These are phyloP conservation scores for Chrysotoxum bicinctum DNA, from an alignment of 2,888 invertebrate species.

Conservation along the genomic window DNA sequence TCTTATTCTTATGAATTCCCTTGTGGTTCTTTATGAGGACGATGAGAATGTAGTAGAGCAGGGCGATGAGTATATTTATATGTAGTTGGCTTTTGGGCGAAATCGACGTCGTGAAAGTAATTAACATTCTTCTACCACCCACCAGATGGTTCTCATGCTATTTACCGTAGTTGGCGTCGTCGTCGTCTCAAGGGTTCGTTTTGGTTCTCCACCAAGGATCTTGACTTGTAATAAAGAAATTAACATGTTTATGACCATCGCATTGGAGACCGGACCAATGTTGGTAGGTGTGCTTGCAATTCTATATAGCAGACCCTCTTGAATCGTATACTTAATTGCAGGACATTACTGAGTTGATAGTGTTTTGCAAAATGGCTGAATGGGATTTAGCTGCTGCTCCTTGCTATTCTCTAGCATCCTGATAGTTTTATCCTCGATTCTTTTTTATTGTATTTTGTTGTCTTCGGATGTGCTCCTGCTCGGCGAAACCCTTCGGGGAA, in stretches of 20 bases:
- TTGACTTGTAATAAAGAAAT: constrained; percentile 71
- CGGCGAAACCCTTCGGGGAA: constrained; percentile 44
- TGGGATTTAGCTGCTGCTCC: constrained; percentile 33
- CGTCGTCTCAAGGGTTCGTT: constrained; percentile 63
- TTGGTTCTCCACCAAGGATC: constrained; percentile 64
- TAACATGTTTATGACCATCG: constrained; percentile 72
- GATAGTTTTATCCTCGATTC: constrained; percentile 24
- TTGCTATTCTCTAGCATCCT: constrained; percentile 9
- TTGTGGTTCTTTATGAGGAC: constrained; percentile 3
- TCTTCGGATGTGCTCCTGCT: neutral
- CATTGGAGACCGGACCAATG: constrained; percentile 37
- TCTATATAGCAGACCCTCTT: constrained; percentile 30
- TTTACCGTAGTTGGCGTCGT: neutral
- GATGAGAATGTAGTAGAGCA: neutral
- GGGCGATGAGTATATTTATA: neutral
- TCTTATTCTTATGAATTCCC: constrained; percentile 40
- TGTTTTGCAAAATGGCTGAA: constrained; percentile 39
- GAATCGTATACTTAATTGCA: constrained; percentile 71
- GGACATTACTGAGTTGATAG: constrained; percentile 71
- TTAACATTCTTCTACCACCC: constrained; percentile 59
- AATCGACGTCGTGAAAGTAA: constrained; percentile 65
- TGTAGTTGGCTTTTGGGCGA: constrained; percentile 31
- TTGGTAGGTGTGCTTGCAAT: neutral
- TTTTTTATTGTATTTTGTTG: constrained; percentile 23
- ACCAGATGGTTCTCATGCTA: constrained; percentile 47